Base-by-base conservation (phyloP, 2,113 vertebrate genomes). In the Varanus salvator region DNA sequence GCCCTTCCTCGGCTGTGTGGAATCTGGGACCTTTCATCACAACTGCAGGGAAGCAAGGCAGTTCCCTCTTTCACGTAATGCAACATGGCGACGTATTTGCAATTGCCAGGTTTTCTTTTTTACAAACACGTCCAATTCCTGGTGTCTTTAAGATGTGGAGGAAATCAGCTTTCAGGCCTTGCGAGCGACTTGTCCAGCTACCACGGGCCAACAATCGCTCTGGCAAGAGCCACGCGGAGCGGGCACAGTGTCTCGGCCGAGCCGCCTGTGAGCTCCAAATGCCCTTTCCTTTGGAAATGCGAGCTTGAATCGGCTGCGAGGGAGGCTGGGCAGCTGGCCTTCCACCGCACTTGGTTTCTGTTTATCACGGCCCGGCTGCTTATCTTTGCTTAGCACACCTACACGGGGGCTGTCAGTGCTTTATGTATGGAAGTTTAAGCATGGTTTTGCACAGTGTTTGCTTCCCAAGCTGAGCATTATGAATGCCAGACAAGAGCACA, bases 361-460 rank as follows among this genome's bases (percentile, higher is more conserved):
- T 78, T 78, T 78, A 31, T 78, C 25, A 27, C 17, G n/a, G 85
- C 25, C 38, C 27, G 57, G 38, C 14, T 7, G 60, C 76, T 87
- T 87, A 87, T 87, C 86, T 87, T 76, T 17, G 3, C 64, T 50
- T 11, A 80, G 60, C 86, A 87, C 86, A 87, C 86, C 75, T 87
- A 27, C 38, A 23, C 72, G 15, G 72, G 23, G 25, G 9, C 25
- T 60, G 54, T 87, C 38, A 52, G 38, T 34, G 38, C 68, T 87
- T 48, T 50, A 60, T 44, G 15, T 50, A 2, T 52, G 25, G 68
- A 80, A 50, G 72, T 77, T 44, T 68, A 68, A 87, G 68, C 86
- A n/a, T 11, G 1, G 52, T 52, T 19, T 77, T 77, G 75, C 66
- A 66, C 8, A 5, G 27, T 50, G 11, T 69, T 87, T 87, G 29